phyloP scores from a whole-genome alignment of 2,888 invertebrate genomes.

The Acanthococcus lagerstroemiae region DNA sequence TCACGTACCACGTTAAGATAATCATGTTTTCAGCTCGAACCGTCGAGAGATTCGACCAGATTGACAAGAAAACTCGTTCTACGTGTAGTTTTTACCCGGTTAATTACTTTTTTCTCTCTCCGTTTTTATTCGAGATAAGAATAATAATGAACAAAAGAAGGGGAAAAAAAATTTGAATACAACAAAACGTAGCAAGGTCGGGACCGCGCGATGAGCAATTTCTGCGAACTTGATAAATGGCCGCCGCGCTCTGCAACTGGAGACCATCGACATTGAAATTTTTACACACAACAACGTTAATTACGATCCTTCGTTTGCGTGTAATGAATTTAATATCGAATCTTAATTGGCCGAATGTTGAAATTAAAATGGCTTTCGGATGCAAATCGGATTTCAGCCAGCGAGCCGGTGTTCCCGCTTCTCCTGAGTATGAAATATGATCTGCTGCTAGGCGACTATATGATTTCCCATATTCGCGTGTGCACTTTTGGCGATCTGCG shows the following conservation, averaged over 20 bases:
- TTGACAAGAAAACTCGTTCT: conserved; percentile 23
- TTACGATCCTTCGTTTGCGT: no score
- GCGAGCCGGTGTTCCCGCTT: no score
- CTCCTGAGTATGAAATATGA: no score
- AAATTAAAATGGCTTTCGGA: no score
- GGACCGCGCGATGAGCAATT: background rate
- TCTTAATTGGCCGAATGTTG: no score
- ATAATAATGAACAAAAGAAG: conserved; percentile 26
- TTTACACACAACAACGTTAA: no score
- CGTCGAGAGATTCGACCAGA: conserved; percentile 23
- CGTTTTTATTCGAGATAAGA: conserved; percentile 16
- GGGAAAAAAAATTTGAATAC: conserved; percentile 19
- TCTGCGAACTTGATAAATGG: background rate
- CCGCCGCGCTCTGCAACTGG: background rate
- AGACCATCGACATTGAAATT: no score
- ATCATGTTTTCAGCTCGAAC: conserved; percentile 8
- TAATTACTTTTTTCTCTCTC: conserved; percentile 20
- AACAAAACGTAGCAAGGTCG: conserved; percentile 11
- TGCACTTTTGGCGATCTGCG: no score
- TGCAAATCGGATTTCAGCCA: no score
- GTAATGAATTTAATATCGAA: no score
- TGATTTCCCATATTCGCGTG: no score
- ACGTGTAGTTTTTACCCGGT: conserved; percentile 9
- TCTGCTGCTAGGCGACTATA: no score
- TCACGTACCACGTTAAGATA: conserved; percentile 20